Evolutionary conservation across 2,113 vertebrate genomes (phyloP).

Genomic region (Propithecus coquereli): DNA sequence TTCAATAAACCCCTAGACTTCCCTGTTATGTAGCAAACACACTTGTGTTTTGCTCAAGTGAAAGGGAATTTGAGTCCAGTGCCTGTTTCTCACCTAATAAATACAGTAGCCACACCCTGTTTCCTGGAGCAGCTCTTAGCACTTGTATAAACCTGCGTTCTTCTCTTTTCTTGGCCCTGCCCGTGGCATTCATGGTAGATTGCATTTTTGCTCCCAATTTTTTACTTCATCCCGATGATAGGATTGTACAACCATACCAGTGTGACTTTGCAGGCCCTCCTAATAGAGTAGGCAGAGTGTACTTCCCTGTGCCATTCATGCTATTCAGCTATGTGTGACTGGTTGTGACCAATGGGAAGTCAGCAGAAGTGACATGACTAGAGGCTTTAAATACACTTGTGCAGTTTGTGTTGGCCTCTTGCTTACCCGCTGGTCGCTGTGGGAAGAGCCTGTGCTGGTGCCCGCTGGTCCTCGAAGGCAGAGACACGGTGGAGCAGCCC

Average conservation of each 20-base stretch:
- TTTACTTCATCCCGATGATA: background rate
- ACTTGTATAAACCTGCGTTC: background rate
- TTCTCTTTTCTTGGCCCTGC: background rate
- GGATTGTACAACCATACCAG: background rate
- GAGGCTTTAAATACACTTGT: background rate
- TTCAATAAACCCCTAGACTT: background rate
- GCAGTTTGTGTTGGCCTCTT: background rate
- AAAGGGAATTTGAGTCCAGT: background rate
- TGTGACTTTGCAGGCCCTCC: background rate
- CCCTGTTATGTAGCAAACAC: background rate
- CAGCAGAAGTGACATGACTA: background rate
- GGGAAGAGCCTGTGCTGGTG: background rate
- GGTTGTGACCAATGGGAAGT: background rate
- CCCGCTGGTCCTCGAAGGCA: background rate
- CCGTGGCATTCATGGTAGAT: background rate
- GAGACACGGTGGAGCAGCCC: background rate
- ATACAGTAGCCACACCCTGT: background rate
- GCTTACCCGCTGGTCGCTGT: background rate
- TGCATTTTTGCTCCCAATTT: background rate
- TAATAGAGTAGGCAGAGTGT: background rate
- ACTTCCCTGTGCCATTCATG: background rate
- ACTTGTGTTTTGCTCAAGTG: background rate
- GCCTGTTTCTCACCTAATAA: constrained; percentile 38
- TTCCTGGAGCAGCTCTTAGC: background rate
- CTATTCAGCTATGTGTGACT: background rate